Evolutionary conservation across 2,113 vertebrate species (phyloP), one percentile per base, ranked within the genome.

Genomic region (Notarius quadriscutis): DNA sequence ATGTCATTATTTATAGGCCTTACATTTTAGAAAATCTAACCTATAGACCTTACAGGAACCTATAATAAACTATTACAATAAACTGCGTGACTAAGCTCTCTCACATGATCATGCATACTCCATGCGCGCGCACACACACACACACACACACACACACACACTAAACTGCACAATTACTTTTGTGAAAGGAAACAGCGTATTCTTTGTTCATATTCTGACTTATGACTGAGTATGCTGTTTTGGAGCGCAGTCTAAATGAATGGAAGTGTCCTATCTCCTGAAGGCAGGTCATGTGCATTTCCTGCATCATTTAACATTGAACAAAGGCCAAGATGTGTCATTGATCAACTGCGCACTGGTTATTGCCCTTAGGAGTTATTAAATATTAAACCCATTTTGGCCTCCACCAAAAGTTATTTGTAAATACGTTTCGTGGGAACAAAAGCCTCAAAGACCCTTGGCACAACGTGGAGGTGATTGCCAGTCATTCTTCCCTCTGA

Each of bases 321-420:
- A 71, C 83, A 85, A 89, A 88, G 88, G 91, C 75, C 90, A 85
- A 89, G 90, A 92, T 89, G 72, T 72, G 25, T 74, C 92, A 93
- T 93, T 93, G 94, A 94, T 95, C 92, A 93, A 84, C 91, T 84
- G 78, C 79, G 81, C 58, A 69, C 86, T 77, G 50, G 83, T 89
- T 93, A 92, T 89, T 91, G 84, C 93, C 93, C 91, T 93, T 89
- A 93, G 91, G 93, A 91, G 90, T 93, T 92, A 95, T 94, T 94
- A 95, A 95, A 95, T 94, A 95, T 94, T 94, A 94, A 95, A 94
- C 90, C 91, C 92, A 91, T 92, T 92, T 93, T 93, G 93, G 91
- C 92, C 92, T 90, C 87, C 90, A 89, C 72, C 92, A 18, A 92
- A 81, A 93, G 92, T 91, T 93, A 93, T 95, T 94, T 93, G 92